These are phyloP conservation scores for Anoplius nigerrimus DNA, from an alignment of 2,888 invertebrate genomes.

Conservation along the genomic window DNA sequence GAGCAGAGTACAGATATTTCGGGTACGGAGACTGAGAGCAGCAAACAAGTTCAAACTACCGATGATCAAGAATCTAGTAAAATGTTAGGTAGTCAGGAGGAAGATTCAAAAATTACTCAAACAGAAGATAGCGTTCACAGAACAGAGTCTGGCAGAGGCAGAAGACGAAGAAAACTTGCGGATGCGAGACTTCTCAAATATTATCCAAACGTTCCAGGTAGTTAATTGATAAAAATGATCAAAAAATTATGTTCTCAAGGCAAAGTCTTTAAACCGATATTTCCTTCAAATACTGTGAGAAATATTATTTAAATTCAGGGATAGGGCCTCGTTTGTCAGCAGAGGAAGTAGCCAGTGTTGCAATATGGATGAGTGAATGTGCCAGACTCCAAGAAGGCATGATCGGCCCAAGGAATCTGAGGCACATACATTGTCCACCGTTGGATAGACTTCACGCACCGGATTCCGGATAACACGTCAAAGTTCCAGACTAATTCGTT, in stretches of 20 bases:
- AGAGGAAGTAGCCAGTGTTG: slow-evolving; percentile 66
- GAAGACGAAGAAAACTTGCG: slow-evolving; percentile 16
- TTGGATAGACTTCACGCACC: slow-evolving; percentile 74
- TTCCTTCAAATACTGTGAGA: too few relatives aligned
- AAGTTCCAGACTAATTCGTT: neutral
- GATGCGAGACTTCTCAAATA: slow-evolving; percentile 45
- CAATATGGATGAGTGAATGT: slow-evolving; percentile 72
- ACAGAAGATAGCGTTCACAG: slow-evolving; percentile 5
- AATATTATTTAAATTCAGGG: slow-evolving; percentile 56
- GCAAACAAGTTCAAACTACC: neutral
- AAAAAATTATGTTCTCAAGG: too few relatives aligned
- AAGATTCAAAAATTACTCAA: neutral
- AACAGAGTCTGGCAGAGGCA: slow-evolving; percentile 10
- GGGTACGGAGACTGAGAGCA: neutral
- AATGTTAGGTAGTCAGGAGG: neutral
- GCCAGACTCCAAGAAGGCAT: slow-evolving; percentile 80
- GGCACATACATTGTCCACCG: slow-evolving; percentile 83
- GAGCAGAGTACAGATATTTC: neutral
- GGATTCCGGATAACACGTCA: slow-evolving; percentile 22
- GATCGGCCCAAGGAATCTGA: slow-evolving; percentile 83
- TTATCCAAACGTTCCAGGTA: slow-evolving; percentile 67
- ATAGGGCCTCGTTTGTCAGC: slow-evolving; percentile 66
- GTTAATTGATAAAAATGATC: slow-evolving; percentile 1
- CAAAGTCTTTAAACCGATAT: neutral
- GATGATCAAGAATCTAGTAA: slow-evolving; percentile 13